Conservation (phyloP, 2,113 vertebrate species). For the Podilymbus podiceps region DNA sequence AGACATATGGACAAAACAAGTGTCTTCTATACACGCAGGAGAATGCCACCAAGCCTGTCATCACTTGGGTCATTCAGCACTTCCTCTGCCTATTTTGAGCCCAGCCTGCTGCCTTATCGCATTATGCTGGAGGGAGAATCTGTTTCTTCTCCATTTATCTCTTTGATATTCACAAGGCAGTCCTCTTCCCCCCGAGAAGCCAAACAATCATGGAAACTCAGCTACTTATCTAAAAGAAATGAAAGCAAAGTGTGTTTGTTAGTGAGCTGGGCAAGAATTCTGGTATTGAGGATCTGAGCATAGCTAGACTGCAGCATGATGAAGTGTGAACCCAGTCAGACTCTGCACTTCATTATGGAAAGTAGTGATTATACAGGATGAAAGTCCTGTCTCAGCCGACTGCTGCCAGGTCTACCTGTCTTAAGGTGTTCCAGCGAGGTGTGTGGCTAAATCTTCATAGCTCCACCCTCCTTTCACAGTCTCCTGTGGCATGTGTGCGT, state of each 20-base stretch:
- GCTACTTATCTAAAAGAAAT: background rate
- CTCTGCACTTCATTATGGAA: conserved; percentile 45
- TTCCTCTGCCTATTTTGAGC: conserved; percentile 44
- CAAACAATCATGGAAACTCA: background rate
- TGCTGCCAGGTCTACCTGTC: conserved; percentile 53
- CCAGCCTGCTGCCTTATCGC: conserved; percentile 17
- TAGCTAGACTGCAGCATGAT: background rate
- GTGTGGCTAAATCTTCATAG: conserved; percentile 17
- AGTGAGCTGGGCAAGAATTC: background rate
- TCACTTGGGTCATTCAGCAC: conserved; percentile 51
- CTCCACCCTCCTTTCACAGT: conserved; percentile 30
- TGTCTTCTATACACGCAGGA: background rate
- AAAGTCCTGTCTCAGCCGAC: conserved; percentile 14
- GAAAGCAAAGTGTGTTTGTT: background rate
- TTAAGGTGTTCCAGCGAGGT: conserved; percentile 55
- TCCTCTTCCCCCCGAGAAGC: background rate
- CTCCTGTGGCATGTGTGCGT: conserved; percentile 29
- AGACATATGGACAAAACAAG: conserved; percentile 56
- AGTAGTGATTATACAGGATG: conserved; percentile 53
- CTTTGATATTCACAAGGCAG: background rate
- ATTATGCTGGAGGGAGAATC: conserved; percentile 12
- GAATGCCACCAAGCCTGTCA: conserved; percentile 55
- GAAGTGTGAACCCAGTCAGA: conserved; percentile 30
- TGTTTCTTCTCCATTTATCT: conserved; percentile 33
- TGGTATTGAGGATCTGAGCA: background rate